A percentile compares a stretch with the other conserved stretches of the same genome.
Conservation (phyloP, 2,113 vertebrate species). For the Gallinago jamesoni region DNA sequence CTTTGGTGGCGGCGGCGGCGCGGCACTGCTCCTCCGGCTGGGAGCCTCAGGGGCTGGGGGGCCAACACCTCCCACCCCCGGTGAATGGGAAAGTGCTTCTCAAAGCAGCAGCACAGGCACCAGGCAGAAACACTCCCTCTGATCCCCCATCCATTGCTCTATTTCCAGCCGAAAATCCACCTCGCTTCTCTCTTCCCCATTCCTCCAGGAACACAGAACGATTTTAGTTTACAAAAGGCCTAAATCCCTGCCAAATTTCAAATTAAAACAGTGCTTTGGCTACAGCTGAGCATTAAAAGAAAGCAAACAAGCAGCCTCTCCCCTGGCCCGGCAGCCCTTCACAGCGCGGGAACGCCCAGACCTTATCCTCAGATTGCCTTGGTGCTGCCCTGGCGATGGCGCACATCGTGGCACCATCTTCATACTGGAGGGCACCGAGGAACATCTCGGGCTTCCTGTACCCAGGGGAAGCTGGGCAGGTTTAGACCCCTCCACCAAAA, state of each 20-base stretch:
- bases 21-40: neutral
- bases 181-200: neutral
- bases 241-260: conserved; percentile 36
- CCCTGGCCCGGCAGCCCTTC: neutral
- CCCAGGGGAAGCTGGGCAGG: neutral
- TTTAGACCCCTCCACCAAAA: neutral
- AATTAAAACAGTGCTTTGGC: conserved; percentile 54
- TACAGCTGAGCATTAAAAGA: neutral
- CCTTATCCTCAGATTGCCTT: neutral
- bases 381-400: rapidly evolving
- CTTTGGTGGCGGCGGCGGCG: neutral
- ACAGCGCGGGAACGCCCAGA: neutral
- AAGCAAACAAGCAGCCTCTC: conserved; percentile 23
- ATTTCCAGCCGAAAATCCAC: conserved; percentile 3
- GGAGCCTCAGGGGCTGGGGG: neutral
- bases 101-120: neutral
- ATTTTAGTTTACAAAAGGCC: conserved; percentile 22
- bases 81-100: neutral
- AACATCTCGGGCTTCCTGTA: neutral
- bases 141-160: neutral
- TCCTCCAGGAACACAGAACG: neutral
- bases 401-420: too few species aligned
- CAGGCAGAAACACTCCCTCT: neutral
- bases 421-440: rapidly evolving
- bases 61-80: neutral